Percentiles rank a stretch among this genome's conserved stretches.
phyloP scores from a whole-genome alignment of 2,113 vertebrate genomes.

The Varanus komodoensis region DNA sequence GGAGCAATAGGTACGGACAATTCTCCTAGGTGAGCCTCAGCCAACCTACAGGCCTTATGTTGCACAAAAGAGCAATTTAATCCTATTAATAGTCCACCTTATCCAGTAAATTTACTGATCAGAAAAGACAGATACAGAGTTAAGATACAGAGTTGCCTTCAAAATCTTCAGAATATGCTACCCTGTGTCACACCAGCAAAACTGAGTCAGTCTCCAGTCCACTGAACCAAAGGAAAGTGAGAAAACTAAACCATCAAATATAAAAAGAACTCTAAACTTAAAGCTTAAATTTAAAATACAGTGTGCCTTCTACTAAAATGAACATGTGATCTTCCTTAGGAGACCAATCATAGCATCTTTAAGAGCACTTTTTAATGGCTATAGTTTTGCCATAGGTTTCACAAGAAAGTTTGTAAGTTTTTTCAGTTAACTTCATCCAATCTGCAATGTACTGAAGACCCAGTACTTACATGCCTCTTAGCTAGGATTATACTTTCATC shows the following conservation, averaged over 20 bases:
- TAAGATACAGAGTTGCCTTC: neutral
- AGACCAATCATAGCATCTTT: conserved; percentile 46
- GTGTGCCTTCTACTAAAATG: conserved; percentile 13
- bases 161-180: neutral
- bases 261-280: neutral
- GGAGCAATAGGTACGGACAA: neutral
- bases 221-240: neutral
- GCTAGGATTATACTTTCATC: neutral
- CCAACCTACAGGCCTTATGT: neutral
- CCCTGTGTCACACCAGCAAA: neutral
- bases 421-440: conserved; percentile 45
- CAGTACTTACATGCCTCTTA: neutral
- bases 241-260: neutral
- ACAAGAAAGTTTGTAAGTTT: conserved; percentile 38
- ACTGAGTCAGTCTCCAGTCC: neutral
- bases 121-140: neutral
- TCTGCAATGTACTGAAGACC: conserved; percentile 38
- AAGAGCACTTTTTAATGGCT: conserved; percentile 40
- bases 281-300: neutral
- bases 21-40: neutral
- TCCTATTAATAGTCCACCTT: neutral
- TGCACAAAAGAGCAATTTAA: neutral
- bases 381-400: neutral
- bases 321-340: conserved; percentile 44
- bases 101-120: neutral